Conservation (phyloP, 2,113 vertebrate genomes). For the Trichomycterus rosablanca region DNA sequence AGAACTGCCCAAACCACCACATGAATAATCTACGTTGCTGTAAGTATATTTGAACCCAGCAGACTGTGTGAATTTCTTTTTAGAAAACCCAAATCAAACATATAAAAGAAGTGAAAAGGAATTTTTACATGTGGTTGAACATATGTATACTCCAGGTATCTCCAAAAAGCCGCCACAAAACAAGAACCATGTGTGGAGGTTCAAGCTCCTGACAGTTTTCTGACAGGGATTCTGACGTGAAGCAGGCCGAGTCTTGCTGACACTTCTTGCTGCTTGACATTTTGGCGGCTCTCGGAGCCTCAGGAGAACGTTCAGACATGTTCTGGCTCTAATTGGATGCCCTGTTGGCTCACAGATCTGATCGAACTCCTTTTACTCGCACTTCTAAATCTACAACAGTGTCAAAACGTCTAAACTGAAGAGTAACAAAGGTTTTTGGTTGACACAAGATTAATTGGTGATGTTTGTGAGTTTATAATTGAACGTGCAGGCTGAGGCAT, state of each 20-base stretch:
- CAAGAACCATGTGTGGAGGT: too few species aligned
- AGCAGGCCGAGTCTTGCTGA: slow-evolving; percentile 7
- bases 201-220: slow-evolving; percentile 7
- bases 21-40: too few species aligned
- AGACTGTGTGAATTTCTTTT: too few species aligned
- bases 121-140: too few species aligned
- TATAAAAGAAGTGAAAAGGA: too few species aligned
- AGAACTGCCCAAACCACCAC: too few species aligned
- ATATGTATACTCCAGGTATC: too few species aligned
- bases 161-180: too few species aligned
- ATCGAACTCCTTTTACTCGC: neutral
- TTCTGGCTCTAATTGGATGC: slow-evolving; percentile 16
- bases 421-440: slow-evolving; percentile 1
- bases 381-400: neutral
- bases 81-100: too few species aligned
- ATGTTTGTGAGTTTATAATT: slow-evolving; percentile 20
- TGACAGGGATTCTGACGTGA: slow-evolving; percentile 14
- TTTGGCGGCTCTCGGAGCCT: neutral
- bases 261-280: slow-evolving; percentile 10
- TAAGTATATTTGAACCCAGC: too few species aligned
- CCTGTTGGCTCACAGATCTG: slow-evolving; percentile 1
- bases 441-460: slow-evolving; percentile 26
- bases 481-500: slow-evolving; percentile 7
- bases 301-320: slow-evolving; percentile 6
- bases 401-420: neutral